phyloP scores from a whole-genome alignment of 2,113 vertebrate species.

The Dicrurus megarhynchus region DNA sequence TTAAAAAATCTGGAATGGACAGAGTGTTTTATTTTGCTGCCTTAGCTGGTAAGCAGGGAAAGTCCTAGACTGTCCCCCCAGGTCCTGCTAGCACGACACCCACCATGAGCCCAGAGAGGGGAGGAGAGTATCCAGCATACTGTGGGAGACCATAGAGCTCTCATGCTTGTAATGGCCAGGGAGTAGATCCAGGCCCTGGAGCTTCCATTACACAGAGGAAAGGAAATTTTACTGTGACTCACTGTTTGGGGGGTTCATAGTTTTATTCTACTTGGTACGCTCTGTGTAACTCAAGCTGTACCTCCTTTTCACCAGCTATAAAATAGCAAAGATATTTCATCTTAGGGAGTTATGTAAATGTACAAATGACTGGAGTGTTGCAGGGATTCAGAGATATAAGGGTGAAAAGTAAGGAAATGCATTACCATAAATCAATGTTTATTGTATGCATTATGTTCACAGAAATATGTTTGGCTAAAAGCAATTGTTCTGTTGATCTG shows the following conservation, averaged over 20 bases:
- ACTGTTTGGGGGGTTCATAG: accelerated
- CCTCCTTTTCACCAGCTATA: not conserved
- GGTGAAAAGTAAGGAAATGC: not conserved
- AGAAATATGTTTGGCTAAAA: not conserved
- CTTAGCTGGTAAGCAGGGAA: accelerated
- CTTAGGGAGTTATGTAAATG: not conserved
- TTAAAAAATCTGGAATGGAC: not conserved
- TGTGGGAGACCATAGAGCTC: not conserved
- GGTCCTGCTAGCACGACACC: not conserved
- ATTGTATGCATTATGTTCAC: not conserved
- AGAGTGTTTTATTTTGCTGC: not conserved
- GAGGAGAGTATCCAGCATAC: not conserved
- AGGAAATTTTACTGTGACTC: not conserved
- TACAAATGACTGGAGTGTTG: not conserved
- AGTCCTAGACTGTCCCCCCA: no score
- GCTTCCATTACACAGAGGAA: accelerated
- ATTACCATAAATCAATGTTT: not conserved
- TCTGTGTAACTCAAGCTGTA: not conserved
- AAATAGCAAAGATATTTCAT: not conserved
- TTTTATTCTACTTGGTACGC: not conserved
- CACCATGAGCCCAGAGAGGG: accelerated
- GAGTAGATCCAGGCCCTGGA: not conserved
- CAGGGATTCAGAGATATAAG: no score
- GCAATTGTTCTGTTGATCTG: not conserved
- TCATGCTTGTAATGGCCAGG: accelerated